Evolutionary conservation across 2,888 invertebrate genomes (phyloP).

Genomic region (Rhyacophila evoluta): DNA sequence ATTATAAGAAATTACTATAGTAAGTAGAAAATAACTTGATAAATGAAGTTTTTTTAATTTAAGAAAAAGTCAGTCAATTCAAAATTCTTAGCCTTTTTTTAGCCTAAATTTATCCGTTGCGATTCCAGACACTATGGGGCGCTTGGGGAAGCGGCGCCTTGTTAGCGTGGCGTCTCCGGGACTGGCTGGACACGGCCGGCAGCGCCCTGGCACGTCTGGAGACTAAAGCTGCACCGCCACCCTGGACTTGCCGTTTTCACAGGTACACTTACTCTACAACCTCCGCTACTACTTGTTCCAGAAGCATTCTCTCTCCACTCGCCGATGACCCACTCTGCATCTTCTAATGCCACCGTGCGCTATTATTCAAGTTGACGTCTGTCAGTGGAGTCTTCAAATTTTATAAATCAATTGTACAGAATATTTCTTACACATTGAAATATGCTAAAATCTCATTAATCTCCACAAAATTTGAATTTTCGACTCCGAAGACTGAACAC

Average conservation of each 20-base stretch:
- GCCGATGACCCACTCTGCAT: no score
- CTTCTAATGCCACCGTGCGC: neutral
- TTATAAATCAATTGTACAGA: neutral
- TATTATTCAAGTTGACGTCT: neutral
- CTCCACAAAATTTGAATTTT: no score
- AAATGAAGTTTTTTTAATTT: no score
- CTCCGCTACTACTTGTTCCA: constrained; percentile 15
- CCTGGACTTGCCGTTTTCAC: constrained; percentile 75
- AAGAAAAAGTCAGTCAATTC: no score
- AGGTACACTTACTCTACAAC: constrained; percentile 66
- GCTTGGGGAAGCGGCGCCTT: constrained; percentile 56
- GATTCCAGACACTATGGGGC: constrained; percentile 67
- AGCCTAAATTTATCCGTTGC: no score
- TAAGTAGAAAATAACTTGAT: no score
- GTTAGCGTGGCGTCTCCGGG: constrained; percentile 38
- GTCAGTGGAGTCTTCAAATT: neutral
- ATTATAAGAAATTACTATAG: no score
- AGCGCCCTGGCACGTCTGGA: constrained; percentile 67
- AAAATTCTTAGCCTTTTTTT: no score
- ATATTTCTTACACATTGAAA: neutral
- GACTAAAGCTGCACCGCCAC: constrained; percentile 71
- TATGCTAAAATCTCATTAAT: no score
- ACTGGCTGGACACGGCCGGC: constrained; percentile 66
- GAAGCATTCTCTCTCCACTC: neutral
- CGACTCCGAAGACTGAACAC: no score